phyloP scores from a whole-genome alignment of 1,140 invertebrate species.

The Philaenus spumarius region DNA sequence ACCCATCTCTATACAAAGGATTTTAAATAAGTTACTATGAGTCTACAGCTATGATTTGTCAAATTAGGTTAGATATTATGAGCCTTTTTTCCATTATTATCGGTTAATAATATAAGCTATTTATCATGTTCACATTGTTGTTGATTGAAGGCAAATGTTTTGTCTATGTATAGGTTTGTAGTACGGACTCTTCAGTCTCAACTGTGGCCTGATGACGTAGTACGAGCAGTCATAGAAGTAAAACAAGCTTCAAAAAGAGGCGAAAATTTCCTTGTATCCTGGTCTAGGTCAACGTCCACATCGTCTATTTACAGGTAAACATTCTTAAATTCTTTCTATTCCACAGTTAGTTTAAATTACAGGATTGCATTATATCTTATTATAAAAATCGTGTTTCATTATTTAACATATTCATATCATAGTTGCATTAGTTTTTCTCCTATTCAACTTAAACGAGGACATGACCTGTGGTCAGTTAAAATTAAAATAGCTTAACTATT shows the following conservation, averaged over 20 bases:
- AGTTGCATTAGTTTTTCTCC: too few species aligned
- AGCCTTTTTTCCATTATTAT: too few species aligned
- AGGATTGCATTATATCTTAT: not conserved
- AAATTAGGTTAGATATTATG: too few species aligned
- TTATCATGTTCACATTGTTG: too few species aligned
- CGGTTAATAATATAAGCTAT: too few species aligned
- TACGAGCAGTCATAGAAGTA: constrained; percentile 42
- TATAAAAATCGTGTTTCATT: not conserved
- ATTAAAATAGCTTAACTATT: not conserved
- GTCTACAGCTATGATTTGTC: too few species aligned
- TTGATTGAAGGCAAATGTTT: too few species aligned
- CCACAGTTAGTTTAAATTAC: not conserved
- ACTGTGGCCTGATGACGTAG: constrained; percentile 47
- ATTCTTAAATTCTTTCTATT: not conserved
- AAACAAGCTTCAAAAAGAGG: constrained; percentile 42
- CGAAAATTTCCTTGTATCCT: constrained; percentile 56
- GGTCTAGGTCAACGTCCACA: constrained; percentile 54
- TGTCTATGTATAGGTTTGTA: constrained; percentile 38
- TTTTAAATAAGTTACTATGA: too few species aligned
- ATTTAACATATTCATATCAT: not conserved
- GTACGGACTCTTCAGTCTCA: constrained; percentile 42
- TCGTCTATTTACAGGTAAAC: constrained; percentile 56
- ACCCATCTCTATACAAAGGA: too few species aligned
- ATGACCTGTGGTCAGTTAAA: too few species aligned
- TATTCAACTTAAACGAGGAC: too few species aligned